Evolutionary conservation across 1,140 invertebrate genomes (phyloP), one percentile per base, ranked within the genome.

Genomic region (Drosophila persimilis): DNA sequence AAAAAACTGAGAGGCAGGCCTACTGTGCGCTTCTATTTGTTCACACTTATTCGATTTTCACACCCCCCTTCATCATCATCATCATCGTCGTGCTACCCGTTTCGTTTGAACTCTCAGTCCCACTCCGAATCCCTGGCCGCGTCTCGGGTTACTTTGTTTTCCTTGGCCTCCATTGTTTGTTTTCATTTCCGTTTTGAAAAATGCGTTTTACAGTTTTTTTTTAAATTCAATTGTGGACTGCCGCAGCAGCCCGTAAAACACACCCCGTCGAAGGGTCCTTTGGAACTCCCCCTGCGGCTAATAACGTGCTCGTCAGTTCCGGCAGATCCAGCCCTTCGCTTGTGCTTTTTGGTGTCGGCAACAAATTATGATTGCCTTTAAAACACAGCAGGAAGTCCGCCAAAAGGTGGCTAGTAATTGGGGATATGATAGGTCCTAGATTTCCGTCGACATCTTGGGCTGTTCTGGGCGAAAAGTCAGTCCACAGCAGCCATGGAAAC

Each of bases 11-110:
- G 71, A 66, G 73, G 61, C 60, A 66, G 73, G 61, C 60, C 61
- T 69, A 79, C 58, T 75, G 73, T 57, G 48, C 45, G 60, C 76
- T 60, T 72, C 63, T 86, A 86, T 86, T 86, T 85, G 77, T 77
- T 86, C 86, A 85, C 86, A 86, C 80, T 85, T 86, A 85, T 86
- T 85, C 86, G 55, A 80, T 85, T 85, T 85, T 85, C 77, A 85
- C 80, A 85, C 80, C 5, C 74, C 63, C 74, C 77, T 62, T 61
- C 59, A 60, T 48, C 65, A 39, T 57, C 70, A 71, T 55, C 61
- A 64, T 63, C 39, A 5, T 50, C 73, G 51, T 54, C 73, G 20
- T 43, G 45, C 9, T 39, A 39, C 50, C 43, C 74, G 63, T 74
- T 56, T 71, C 83, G 62, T 75, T 78, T 72, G 71, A 78, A 78